Base-by-base conservation (phyloP, 2,113 vertebrate species). In the Anolis carolinensis region DNA sequence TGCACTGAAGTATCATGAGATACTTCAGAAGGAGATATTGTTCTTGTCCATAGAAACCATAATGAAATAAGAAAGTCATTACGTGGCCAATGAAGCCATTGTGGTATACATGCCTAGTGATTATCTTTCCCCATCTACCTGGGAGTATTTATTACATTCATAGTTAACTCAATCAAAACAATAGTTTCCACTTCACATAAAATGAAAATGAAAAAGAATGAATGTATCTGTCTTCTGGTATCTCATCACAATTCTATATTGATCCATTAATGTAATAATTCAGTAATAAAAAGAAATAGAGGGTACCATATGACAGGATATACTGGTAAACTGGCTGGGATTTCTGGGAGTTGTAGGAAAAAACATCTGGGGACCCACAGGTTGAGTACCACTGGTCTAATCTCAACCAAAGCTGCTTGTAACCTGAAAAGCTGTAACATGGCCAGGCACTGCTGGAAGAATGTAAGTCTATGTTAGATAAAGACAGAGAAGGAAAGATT, bases 351-450 rank as follows among this genome's bases (percentile, higher is more conserved):
- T n/a, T n/a, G n/a, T n/a, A n/a, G n/a, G n/a, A n/a, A n/a, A n/a
- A n/a, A n/a, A n/a, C n/a, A n/a, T n/a, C n/a, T n/a, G n/a, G n/a
- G n/a, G n/a, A n/a, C n/a, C n/a, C n/a, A n/a, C n/a, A n/a, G n/a
- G n/a, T n/a, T n/a, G n/a, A n/a, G n/a, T n/a, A n/a, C n/a, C n/a
- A n/a, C n/a, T n/a, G n/a, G n/a, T 4, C 0, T 9, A 0, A 0
- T 0, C n/a, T 1, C 11, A 0, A 18, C 0, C 0, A 0, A 6
- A 71, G 32, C 67, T 65, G 0, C 7, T 8, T 23, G 7, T 0
- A 25, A 21, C 74, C 20, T 8, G 0, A 21, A 0, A 52, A 20
- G 0, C 72, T 4, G 82, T 72, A 36, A 0, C 85, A 84, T 89
- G 87, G 80, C 91, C 83, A 88, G 91, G 4, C 0, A 52, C 87